A percentile compares a stretch with the other conserved stretches of the same genome.
Evolutionary conservation across 2,888 invertebrate species (phyloP).

Genomic region (Cheilosia variabilis): DNA sequence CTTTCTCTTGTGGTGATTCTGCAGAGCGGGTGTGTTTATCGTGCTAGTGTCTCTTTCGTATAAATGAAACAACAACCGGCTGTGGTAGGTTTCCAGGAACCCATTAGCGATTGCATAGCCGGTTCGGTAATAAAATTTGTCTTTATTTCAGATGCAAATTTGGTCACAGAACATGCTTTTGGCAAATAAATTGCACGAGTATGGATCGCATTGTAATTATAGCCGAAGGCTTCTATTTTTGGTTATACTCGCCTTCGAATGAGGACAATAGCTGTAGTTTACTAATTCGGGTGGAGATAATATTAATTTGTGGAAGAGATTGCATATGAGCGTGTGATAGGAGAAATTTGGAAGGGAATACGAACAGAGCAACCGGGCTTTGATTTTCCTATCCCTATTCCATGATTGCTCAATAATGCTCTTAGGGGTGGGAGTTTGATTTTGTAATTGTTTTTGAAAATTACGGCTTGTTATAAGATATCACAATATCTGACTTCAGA

Average conservation of each 20-base stretch:
- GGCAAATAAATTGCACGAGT: conserved; percentile 18
- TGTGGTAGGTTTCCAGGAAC: conserved; percentile 31
- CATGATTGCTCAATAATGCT: too few species aligned
- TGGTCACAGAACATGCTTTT: conserved; percentile 28
- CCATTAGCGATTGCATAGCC: conserved; percentile 58
- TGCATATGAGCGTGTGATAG: not conserved
- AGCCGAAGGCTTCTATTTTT: conserved; percentile 11
- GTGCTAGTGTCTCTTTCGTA: conserved; percentile 2
- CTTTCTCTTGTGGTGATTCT: not conserved
- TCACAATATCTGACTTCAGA: too few species aligned
- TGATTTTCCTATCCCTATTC: too few species aligned
- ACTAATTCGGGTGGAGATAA: conserved; percentile 7
- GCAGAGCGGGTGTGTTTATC: not conserved
- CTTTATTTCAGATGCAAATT: conserved; percentile 50
- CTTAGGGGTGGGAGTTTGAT: too few species aligned
- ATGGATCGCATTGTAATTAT: conserved; percentile 37
- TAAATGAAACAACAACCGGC: conserved; percentile 6
- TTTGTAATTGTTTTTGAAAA: too few species aligned
- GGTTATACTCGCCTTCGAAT: not conserved
- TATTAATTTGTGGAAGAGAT: conserved; percentile 4
- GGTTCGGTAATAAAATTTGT: conserved; percentile 24
- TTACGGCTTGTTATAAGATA: too few species aligned
- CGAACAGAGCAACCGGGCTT: not conserved
- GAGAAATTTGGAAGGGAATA: not conserved
- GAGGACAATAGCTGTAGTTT: not conserved